Base-by-base conservation (phyloP, 1,140 invertebrate species). In the Aleiodes sp. region DNA sequence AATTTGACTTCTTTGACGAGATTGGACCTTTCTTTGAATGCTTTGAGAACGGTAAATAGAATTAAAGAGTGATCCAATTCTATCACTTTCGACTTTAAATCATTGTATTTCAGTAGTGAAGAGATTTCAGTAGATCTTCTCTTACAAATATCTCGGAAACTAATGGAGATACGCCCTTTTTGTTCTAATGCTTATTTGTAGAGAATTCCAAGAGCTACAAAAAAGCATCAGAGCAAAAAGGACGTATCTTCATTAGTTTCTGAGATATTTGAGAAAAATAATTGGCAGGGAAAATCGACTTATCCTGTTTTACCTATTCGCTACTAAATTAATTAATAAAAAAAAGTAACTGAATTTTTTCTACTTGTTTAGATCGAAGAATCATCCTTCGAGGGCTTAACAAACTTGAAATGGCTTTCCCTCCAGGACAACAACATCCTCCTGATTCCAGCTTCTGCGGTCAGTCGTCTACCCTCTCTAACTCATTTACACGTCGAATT, bases 371-470 rank as follows among this genome's bases (percentile, higher is more conserved):
- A 95, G 94, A 91, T 96, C 19, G 94, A 96, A 83, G 94, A 95
- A 72, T 92, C 94, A 68, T 91, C 93, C 0, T 93, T 96, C 76
- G 92, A 94, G 76, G 94, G 94, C 1, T 82, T 97, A 57, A 88
- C 89, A 19, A 92, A 89, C 70, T 79, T 97, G 8, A 90, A 94
- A 81, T 92, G 90, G 9, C 84, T 97, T 6, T 91, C 93, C n/a
- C 85, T 97, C 2, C 90, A 92, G 77, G 95, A 97, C 78, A 96
- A 97, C 80, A 95, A 95, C 68, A 93, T 97, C 46, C 85, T 96
- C 0, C 82, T 94, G 2, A 91, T 96, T 29, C 95, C 95, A 1
- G 91, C 92, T 1, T 90, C 91, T 14, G 93, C 94, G 7, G 82
- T 97, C 2, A 90, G 90, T 16, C 88, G 92, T 4, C 80, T 97